Conservation (phyloP, 2,888 invertebrate species). For the Lysandra bellargus region DNA sequence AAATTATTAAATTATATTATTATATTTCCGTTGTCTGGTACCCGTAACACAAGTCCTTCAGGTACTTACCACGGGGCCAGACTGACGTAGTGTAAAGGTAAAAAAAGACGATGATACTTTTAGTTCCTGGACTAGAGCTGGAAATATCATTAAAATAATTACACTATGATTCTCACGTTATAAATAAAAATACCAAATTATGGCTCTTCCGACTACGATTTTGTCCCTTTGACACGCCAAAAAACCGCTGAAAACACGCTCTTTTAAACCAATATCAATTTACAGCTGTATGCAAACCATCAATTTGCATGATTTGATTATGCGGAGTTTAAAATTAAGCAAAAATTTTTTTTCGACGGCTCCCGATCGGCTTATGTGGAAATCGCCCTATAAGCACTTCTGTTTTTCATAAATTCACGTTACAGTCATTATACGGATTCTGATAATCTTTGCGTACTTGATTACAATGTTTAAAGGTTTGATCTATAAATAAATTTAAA, state of each 20-base stretch:
- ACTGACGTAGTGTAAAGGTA: too few relatives aligned
- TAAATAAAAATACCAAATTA: too few relatives aligned
- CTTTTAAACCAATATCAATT: background rate
- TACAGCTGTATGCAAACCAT: background rate
- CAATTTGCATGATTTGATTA: slow-evolving; percentile 16
- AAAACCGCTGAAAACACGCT: background rate
- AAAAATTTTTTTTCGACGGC: background rate
- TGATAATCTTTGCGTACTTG: background rate
- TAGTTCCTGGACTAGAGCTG: too few relatives aligned
- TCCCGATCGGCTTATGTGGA: background rate
- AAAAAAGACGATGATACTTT: too few relatives aligned
- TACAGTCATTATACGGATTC: background rate
- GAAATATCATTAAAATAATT: too few relatives aligned
- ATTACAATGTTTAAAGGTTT: too few relatives aligned
- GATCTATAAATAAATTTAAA: too few relatives aligned
- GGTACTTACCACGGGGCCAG: too few relatives aligned
- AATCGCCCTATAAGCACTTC: background rate
- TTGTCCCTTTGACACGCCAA: background rate
- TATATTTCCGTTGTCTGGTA: too few relatives aligned
- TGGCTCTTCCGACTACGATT: background rate
- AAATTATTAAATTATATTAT: too few relatives aligned
- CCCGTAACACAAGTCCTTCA: too few relatives aligned
- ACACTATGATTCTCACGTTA: too few relatives aligned
- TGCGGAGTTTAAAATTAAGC: slow-evolving; percentile 4
- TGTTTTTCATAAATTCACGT: background rate